Base-by-base conservation (phyloP, 2,113 vertebrate species). In the Prinia subflava region DNA sequence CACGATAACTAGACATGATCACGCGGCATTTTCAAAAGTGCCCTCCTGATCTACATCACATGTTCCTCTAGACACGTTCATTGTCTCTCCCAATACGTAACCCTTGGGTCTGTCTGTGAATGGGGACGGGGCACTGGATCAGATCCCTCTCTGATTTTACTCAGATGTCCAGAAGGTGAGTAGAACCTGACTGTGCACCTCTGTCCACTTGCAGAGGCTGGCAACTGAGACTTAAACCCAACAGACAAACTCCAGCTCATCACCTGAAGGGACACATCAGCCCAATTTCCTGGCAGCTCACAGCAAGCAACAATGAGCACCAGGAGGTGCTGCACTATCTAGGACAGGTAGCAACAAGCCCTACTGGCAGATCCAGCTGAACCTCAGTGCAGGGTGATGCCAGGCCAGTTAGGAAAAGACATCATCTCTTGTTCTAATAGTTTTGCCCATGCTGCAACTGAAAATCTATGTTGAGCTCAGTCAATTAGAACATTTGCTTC, bases 401-500 rank as follows among this genome's bases (percentile, higher is more conserved):
- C 67, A 52, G 37, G 57, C 41, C 49, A 71, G 17, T 24, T 55
- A 68, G 44, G 39, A 91, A 33, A 31, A 50, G 87, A 47, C 24
- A 21, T 33, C 6, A 50, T 69, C 20, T 64, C 44, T 42, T 92
- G 16, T 90, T 93, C 23, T 56, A 33, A 71, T 91, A 80, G 67
- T 73, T 37, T 86, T 59, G 79, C 59, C 57, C 21, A 24, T 70
- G 42, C 41, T 90, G 55, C 16, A 44, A 33, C 79, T 83, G 55
- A 76, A 87, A 91, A 57, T 85, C 65, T 89, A 79, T 91, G 81
- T 77, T 73, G 55, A 91, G 81, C 30, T 49, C 33, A 8, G 3
- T 60, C 91, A 94, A 87, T 94, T 87, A 94, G 77, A 95, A 83
- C 57, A 62, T 15, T 85, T 74, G 20, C 37, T 84, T 92, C 70